A percentile compares a stretch with the other conserved stretches of the same genome.
These are phyloP conservation scores for Heterotilapia buettikoferi DNA, from an alignment of 2,113 vertebrate species.

Conservation along the genomic window DNA sequence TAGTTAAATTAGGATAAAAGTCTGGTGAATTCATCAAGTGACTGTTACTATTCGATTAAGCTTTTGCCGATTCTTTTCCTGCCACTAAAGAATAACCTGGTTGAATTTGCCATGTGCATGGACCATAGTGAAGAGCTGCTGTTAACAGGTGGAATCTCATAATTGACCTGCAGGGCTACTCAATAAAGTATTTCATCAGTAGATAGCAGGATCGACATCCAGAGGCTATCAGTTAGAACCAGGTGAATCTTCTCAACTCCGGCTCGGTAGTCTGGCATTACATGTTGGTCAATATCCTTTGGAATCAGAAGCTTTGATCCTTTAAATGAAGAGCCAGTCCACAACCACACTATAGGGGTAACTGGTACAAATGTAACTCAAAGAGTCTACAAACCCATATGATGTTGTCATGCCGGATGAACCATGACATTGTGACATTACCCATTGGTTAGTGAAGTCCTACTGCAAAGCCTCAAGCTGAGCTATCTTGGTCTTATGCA, in stretches of 20 bases:
- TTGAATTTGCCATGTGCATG: neutral
- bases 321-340: neutral
- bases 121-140: neutral
- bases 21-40: neutral
- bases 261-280: neutral
- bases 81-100: neutral
- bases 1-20: neutral
- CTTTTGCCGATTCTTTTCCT: neutral
- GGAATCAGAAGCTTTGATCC: neutral
- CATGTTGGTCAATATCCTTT: neutral
- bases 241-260: neutral
- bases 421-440: neutral
- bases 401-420: neutral
- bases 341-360: neutral
- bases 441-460: neutral
- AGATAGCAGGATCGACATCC: neutral
- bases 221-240: neutral
- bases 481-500: neutral
- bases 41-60: neutral
- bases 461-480: neutral
- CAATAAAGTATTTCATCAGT: neutral
- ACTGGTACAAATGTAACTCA: neutral
- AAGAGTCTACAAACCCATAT: neutral
- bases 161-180: neutral
- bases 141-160: neutral